Evolutionary conservation across 2,888 invertebrate species (phyloP), one percentile per base, ranked within the genome.

Genomic region (Lasioglossum lativentre): DNA sequence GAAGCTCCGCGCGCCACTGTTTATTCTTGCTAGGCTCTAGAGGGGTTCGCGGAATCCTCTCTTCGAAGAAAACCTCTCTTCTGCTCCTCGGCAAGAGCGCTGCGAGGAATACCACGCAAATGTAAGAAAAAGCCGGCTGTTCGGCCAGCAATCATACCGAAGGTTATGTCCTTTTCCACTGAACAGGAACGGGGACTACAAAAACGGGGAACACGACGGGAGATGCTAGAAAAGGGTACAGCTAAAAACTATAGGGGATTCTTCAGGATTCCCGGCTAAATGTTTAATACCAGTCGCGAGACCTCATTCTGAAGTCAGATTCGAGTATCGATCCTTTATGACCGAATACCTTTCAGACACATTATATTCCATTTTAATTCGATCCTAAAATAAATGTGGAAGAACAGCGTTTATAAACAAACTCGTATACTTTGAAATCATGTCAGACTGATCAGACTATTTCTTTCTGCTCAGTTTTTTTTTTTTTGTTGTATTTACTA

Each of bases 31-130:
- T 80, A 80, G 86, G 78, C 34, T 27, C n/a, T 30, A 56, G 47
- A 77, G 80, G 14, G 71, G 63, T 89, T 89, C 89, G 78, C 52
- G 70, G 86, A 89, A 89, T 56, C 34, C 14, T 72, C 68, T 30
- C 75, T 89, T 89, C 89, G 80, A 42, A 89, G 89, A 90, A 89
- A 89, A 80, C 73, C 59, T 78, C 59, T 78, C 83, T 88, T 79
- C 75, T 80, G 56, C n/a, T 56, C 12, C 66, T 68, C 52, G 73
- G 78, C 45, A 52, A 59, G 73, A 59, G 23, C 45, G 30, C 40
- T 73, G 72, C 38, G 68, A 38, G 23, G 86, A 83, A 86, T 75
- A 68, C 78, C 76, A 59, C 74, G 85, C 79, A 82, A 85, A 81
- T 78, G 80, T 47, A 82, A 87, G 89, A 90, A 90, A 90, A 90